These are phyloP conservation scores for Lepilemur septentrionalis DNA, from an alignment of 2,797 vertebrate genomes.

Conservation along the genomic window DNA sequence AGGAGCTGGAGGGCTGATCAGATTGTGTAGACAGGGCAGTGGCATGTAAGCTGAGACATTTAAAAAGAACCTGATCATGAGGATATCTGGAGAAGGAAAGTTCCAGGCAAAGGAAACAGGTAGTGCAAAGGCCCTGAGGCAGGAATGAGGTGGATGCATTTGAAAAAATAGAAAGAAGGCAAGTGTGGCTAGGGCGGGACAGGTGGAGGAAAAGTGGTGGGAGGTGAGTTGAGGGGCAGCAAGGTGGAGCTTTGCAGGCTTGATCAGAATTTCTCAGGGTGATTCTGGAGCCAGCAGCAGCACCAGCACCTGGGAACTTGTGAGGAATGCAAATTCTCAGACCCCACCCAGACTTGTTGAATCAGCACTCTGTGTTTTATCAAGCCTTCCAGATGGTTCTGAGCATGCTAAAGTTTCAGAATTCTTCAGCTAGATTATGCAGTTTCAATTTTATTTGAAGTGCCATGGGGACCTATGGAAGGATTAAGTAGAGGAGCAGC, in stretches of 20 bases:
- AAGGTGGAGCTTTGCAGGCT: not conserved
- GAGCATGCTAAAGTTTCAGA: not conserved
- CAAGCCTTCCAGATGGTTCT: not conserved
- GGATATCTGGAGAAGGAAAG: not conserved
- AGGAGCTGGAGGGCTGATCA: not conserved
- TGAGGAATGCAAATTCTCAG: not conserved
- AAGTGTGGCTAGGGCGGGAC: not conserved
- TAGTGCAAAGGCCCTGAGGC: not conserved
- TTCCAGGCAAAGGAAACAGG: not conserved
- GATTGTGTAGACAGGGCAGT: not conserved
- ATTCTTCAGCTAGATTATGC: not conserved
- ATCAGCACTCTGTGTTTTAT: not conserved
- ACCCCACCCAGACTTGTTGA: not conserved
- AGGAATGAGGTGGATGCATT: not conserved
- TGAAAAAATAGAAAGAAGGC: not conserved
- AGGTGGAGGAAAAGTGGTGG: not conserved
- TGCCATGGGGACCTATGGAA: not conserved
- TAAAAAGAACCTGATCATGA: not conserved
- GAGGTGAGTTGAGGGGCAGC: not conserved
- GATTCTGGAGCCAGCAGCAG: not conserved
- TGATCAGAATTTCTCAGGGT: not conserved
- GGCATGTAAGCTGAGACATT: not conserved
- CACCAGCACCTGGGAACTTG: not conserved
- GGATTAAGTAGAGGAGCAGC: not conserved
- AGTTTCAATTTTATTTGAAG: not conserved